These are phyloP conservation scores for Melanophora roralis DNA, from an alignment of 2,888 invertebrate genomes.

Conservation along the genomic window DNA sequence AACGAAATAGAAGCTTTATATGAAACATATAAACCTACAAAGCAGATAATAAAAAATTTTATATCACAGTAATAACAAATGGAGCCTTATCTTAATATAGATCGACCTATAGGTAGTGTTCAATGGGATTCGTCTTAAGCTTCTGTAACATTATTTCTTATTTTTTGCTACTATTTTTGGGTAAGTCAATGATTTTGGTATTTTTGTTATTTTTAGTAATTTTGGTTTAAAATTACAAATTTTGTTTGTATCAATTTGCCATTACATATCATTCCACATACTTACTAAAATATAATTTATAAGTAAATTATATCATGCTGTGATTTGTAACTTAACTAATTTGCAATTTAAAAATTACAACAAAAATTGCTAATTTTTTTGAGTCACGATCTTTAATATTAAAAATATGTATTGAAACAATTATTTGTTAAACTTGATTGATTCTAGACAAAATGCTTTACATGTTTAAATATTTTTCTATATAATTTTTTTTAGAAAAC, in stretches of 20 bases:
- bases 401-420: too few relatives aligned
- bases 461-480: not conserved
- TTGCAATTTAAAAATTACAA: constrained; percentile 11
- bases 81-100: too few relatives aligned
- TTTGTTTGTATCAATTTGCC: constrained; percentile 6
- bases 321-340: not conserved
- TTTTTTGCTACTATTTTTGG: not conserved
- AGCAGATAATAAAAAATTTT: too few relatives aligned
- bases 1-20: too few relatives aligned
- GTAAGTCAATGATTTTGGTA: constrained; percentile 24
- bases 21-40: too few relatives aligned
- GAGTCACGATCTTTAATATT: constrained; percentile 6
- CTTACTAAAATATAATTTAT: constrained; percentile 17
- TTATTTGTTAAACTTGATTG: not conserved
- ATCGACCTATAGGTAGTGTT: too few relatives aligned
- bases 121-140: not conserved
- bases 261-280: constrained; percentile 50
- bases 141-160: not conserved
- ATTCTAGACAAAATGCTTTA: not conserved
- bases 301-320: constrained; percentile 44
- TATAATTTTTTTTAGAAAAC: too few relatives aligned
- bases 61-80: too few relatives aligned
- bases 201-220: constrained; percentile 55
- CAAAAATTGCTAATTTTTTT: constrained; percentile 22
- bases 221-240: constrained; percentile 50